Conservation (phyloP, 2,113 vertebrate species). For the Caretta caretta region DNA sequence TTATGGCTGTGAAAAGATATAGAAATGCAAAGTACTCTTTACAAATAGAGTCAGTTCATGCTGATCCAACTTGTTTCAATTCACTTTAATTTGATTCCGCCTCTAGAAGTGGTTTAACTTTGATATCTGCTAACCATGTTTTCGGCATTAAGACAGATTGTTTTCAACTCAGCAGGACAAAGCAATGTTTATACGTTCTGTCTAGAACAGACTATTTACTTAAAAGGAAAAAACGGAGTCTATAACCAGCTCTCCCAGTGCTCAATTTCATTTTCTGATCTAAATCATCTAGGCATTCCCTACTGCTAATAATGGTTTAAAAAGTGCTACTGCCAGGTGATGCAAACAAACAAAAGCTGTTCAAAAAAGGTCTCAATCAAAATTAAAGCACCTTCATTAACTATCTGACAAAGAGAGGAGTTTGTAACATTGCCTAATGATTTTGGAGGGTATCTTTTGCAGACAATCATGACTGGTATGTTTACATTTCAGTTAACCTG, state of each 20-base stretch:
- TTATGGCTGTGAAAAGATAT: conserved; percentile 64
- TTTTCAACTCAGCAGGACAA: conserved; percentile 33
- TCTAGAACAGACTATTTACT: conserved; percentile 40
- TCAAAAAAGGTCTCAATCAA: neutral
- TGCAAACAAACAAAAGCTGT: neutral
- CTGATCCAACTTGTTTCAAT: conserved; percentile 16
- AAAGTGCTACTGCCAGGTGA: neutral
- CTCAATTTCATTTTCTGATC: conserved; percentile 2
- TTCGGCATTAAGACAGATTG: conserved; percentile 13
- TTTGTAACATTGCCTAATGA: neutral
- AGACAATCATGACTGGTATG: conserved; percentile 16
- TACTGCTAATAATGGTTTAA: neutral
- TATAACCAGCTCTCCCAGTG: neutral
- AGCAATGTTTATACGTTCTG: neutral
- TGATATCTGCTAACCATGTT: neutral
- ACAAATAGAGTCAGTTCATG: conserved; percentile 8
- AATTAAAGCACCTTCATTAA: neutral
- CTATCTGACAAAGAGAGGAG: neutral
- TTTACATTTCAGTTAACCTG: conserved; percentile 24
- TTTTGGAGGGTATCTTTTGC: conserved; percentile 28
- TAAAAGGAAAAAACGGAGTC: conserved; percentile 23
- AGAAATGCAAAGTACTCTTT: conserved; percentile 54
- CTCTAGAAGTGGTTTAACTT: conserved; percentile 18
- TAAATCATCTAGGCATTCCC: neutral
- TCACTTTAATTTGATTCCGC: neutral